Evolutionary conservation across 2,797 vertebrate genomes (phyloP).

Genomic region (Miopithecus talapoin): DNA sequence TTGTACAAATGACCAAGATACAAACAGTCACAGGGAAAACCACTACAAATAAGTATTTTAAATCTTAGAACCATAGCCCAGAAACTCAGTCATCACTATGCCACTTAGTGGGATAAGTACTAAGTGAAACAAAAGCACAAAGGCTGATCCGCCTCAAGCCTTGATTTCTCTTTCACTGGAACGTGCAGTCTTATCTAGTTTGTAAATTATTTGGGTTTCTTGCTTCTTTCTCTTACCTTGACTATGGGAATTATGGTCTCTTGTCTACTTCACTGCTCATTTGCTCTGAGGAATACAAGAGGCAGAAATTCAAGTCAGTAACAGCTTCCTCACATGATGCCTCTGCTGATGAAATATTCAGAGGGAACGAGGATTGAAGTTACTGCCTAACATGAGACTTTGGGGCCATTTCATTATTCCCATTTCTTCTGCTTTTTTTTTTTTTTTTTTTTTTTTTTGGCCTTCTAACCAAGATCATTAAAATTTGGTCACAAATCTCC

Average conservation of each 20-base stretch:
- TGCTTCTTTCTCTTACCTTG: background rate
- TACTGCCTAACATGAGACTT: background rate
- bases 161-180: constrained; percentile 14
- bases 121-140: background rate
- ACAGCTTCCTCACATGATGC: background rate
- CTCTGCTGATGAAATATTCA: constrained; percentile 50
- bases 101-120: background rate
- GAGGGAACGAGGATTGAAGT: background rate
- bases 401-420: background rate
- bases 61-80: background rate
- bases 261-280: background rate
- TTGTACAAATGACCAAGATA: constrained; percentile 76
- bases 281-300: background rate
- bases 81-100: background rate
- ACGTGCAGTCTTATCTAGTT: background rate
- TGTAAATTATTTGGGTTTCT: background rate
- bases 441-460: background rate
- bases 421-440: background rate
- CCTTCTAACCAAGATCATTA: constrained; percentile 48
- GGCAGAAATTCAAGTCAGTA: constrained; percentile 32
- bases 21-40: constrained; percentile 21
- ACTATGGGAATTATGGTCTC: background rate
- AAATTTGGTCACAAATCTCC: constrained; percentile 50
- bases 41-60: background rate
- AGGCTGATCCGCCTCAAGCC: background rate